A percentile compares a stretch with the other conserved stretches of the same genome.
phyloP scores from a whole-genome alignment of 2,113 vertebrate species.

The Balaeniceps rex region DNA sequence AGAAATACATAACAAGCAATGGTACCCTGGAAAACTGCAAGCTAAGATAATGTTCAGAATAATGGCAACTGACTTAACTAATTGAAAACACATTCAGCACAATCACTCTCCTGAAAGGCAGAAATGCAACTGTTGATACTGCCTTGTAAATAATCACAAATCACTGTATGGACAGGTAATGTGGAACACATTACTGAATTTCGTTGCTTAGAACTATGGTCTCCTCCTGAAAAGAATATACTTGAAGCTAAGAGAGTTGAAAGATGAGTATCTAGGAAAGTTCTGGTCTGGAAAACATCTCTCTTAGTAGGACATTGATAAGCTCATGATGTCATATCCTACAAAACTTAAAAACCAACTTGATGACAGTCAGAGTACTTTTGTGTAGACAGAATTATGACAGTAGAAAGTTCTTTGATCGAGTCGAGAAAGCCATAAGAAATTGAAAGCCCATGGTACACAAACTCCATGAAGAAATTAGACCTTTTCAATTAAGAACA shows the following conservation, averaged over 20 bases:
- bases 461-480: background rate
- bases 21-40: background rate
- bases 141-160: background rate
- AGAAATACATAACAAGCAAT: background rate
- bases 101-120: background rate
- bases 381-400: background rate
- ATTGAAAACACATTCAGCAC: background rate
- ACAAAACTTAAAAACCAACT: background rate
- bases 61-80: background rate
- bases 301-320: background rate
- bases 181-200: background rate
- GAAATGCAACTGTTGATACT: background rate
- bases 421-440: background rate
- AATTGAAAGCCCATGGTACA: background rate
- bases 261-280: background rate
- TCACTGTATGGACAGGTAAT: background rate
- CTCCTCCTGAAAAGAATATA: background rate
- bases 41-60: background rate
- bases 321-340: background rate
- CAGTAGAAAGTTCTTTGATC: background rate
- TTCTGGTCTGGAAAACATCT: background rate
- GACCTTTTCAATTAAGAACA: background rate
- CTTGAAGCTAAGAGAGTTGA: background rate
- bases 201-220: background rate
- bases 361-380: background rate